Evolutionary conservation across 2,113 vertebrate genomes (phyloP), one percentile per base, ranked within the genome.

Genomic region (Chlorodrepanis virens): DNA sequence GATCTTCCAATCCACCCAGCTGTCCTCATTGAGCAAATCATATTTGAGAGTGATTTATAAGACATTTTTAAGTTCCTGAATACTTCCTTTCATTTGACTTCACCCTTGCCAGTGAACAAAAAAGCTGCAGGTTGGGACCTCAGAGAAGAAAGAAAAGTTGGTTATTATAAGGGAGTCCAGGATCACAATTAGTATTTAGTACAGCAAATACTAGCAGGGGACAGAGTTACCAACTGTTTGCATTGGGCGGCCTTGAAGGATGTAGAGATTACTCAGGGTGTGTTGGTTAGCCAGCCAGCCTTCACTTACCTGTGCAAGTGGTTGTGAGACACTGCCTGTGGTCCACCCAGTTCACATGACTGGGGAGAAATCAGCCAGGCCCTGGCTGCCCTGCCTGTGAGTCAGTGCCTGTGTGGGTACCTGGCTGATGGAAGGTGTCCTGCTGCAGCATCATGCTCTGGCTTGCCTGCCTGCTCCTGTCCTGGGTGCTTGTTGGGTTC

Each of bases 391-490:
- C 4, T 49, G 74, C 75, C 39, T 3, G 22, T 84, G 95, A 94
- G 72, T 94, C 95, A 87, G 80, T 15, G 71, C 5, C 15, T 35
- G 81, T 76, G 89, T 94, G 94, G 68, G 76, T 89, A n/a, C 52
- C 60, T 60, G 31, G 79, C 67, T 87, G 23, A 47, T 31, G 65
- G 67, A 50, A 63, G 35, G 95, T 90, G 79, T 96, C 79, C 88
- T 39, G 42, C 90, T 61, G 52, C 5, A 5, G 53, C 52, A 18
- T 97, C 89, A 6, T 96, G 97, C 77, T 94, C 77, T 11, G 7
- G 94, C 97, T 94, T 97, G 96, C 93, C 96, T 53, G 52, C 69
- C 84, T 77, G 53, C 72, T 49, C 69, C 74, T 61, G 69, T 70
- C 64, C 85, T 56, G 70, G 40, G 3, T 0, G 6, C 47, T 18